phyloP scores from a whole-genome alignment of 2,113 vertebrate species.

The Smithornis capensis region DNA sequence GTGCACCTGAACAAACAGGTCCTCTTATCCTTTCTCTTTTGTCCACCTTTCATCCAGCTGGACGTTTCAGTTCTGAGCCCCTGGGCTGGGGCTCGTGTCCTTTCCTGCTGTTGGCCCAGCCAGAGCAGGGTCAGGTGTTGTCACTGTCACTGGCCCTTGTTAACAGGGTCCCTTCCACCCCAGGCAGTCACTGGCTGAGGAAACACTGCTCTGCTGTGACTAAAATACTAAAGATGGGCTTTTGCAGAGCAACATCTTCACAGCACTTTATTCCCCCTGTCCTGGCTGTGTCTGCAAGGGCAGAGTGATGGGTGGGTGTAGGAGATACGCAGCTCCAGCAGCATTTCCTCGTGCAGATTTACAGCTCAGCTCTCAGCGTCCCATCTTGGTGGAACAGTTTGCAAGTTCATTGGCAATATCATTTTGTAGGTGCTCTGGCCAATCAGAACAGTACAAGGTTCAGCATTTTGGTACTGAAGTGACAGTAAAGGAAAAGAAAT shows the following conservation, averaged over 20 bases:
- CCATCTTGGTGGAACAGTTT: not conserved
- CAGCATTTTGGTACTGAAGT: not conserved
- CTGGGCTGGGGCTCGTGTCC: not conserved
- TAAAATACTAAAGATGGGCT: not conserved
- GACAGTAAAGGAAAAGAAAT: not conserved
- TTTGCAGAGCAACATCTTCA: not conserved
- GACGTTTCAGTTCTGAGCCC: not conserved
- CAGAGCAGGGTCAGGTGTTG: fast-evolving
- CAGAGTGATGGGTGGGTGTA: not conserved
- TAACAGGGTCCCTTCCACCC: fast-evolving
- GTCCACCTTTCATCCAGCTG: not conserved
- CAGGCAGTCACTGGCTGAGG: not conserved
- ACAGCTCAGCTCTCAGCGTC: not conserved
- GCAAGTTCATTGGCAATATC: not conserved
- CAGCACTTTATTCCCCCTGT: not conserved
- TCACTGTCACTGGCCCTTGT: not conserved
- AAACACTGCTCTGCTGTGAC: not conserved
- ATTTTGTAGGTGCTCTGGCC: not conserved
- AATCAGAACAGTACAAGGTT: not conserved
- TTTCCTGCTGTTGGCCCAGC: fast-evolving
- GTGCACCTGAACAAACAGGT: not conserved
- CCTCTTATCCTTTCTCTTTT: not conserved
- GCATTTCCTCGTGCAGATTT: not conserved
- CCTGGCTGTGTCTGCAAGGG: not conserved
- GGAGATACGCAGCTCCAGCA: not conserved